Percentiles rank a stretch among this genome's conserved stretches.
Evolutionary conservation across 2,888 invertebrate species (phyloP).

Genomic region (Agrotis puta): DNA sequence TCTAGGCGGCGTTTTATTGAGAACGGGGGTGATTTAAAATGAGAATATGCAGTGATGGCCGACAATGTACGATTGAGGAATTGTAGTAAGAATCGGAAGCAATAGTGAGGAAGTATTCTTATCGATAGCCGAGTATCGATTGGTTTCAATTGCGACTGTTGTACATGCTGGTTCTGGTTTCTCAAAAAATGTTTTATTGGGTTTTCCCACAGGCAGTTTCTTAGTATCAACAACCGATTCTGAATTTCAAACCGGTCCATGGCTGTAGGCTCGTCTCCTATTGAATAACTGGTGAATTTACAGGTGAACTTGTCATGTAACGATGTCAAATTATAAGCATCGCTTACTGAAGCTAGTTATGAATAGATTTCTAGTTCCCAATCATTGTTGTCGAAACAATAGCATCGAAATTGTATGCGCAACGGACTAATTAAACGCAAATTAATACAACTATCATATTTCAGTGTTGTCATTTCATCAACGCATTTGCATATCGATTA

Average conservation of each 20-base stretch:
- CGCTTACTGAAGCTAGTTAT: constrained; percentile 8
- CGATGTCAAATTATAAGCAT: constrained; percentile 8
- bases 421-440: constrained; percentile 47
- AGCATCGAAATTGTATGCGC: constrained; percentile 23
- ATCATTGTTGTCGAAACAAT: constrained; percentile 24
- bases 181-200: not conserved
- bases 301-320: not conserved
- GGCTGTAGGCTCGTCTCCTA: not conserved
- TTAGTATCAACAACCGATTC: not conserved
- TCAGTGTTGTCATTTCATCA: constrained; percentile 39
- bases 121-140: constrained; percentile 25
- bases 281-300: not conserved
- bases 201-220: not conserved
- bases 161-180: not conserved
- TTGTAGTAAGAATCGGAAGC: constrained; percentile 34
- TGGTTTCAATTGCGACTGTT: not conserved
- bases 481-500: constrained; percentile 43
- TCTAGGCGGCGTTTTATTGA: constrained; percentile 75
- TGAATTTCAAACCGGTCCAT: not conserved
- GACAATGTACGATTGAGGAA: constrained; percentile 74
- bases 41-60: constrained; percentile 81
- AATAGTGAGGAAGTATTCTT: constrained; percentile 17
- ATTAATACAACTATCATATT: constrained; percentile 32
- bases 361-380: constrained; percentile 25
- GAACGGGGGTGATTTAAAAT: constrained; percentile 77